Evolutionary conservation across 2,797 vertebrate species (phyloP), one percentile per base, ranked within the genome.

Genomic region (Myotis planiceps): DNA sequence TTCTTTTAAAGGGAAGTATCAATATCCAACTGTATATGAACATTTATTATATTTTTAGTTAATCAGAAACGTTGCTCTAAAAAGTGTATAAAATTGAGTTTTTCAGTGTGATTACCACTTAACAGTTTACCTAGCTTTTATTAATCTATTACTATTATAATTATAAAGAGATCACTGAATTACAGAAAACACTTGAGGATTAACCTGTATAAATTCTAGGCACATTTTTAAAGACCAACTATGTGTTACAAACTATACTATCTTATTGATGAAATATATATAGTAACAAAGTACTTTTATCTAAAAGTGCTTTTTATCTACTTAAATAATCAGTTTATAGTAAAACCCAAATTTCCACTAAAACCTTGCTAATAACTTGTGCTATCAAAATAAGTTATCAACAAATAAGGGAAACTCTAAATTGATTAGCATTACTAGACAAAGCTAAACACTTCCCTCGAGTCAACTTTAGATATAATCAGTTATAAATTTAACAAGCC

Each of bases 191-290:
- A 92, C 23, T 87, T 87, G 60, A 39, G 32, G 92, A 80, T 69
- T 93, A 72, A 82, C 72, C 39, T 90, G 29, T 88, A 95, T 92
- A 94, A 90, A 88, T 39, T 82, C 53, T 74, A 95, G 29, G 60
- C 14, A 97, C 9, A 88, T 42, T 83, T 96, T 76, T 74, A 32
- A 92, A 90, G 9, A 87, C 4, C 53, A 85, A 37, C 39, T 89
- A 27, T 21, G 74, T 81, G n/a, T 74, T 68, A 92, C 63, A 79
- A 2, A 83, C 34, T 66, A 83, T 29, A 65, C 5, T 72, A 79
- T 81, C 1, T n/a, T 84, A 7, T 37, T 87, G 49, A 89, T 21
- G 9, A 76, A 53, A 19, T 15, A 71, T 25, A 71, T 29, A 45
- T 45, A 72, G 19, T 92, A 93, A 80, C 25, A 63, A 86, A 65